Conservation (phyloP, 2,797 vertebrate genomes). For the Graptemys geographica region DNA sequence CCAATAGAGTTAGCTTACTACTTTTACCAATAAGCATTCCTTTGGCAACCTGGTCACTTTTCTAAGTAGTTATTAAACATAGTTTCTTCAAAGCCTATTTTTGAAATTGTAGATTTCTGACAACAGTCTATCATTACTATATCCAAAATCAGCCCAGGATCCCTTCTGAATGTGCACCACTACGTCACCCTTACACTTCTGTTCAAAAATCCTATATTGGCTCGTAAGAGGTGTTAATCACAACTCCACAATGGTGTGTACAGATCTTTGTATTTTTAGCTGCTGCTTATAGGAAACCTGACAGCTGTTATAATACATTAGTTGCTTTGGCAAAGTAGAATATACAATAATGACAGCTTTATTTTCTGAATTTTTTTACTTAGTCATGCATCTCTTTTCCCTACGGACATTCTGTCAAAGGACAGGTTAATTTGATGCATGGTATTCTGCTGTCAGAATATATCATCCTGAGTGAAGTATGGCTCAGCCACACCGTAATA, state of each 20-base stretch:
- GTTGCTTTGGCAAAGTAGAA: slow-evolving; percentile 42
- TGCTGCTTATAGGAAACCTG: slow-evolving; percentile 72
- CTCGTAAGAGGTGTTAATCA: slow-evolving; percentile 62
- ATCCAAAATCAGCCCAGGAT: slow-evolving; percentile 7
- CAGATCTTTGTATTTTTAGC: slow-evolving; percentile 52
- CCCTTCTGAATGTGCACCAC: not conserved
- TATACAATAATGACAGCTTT: slow-evolving; percentile 31
- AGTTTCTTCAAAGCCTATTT: slow-evolving; percentile 7
- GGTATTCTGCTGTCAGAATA: not conserved
- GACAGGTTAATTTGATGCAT: not conserved
- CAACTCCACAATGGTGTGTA: slow-evolving; percentile 44
- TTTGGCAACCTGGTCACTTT: slow-evolving; percentile 11
- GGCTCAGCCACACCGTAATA: not conserved
- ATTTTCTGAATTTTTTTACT: slow-evolving; percentile 49
- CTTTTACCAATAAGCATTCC: not conserved
- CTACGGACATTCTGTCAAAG: not conserved
- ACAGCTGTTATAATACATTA: slow-evolving; percentile 60
- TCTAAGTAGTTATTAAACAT: not conserved
- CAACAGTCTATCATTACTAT: slow-evolving; percentile 32
- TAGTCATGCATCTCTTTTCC: not conserved
- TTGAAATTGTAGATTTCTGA: slow-evolving; percentile 20
- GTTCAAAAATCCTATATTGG: slow-evolving; percentile 42
- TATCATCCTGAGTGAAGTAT: not conserved
- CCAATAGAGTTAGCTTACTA: not conserved
- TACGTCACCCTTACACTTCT: slow-evolving; percentile 13